Evolutionary conservation across 2,797 vertebrate genomes (phyloP).

Genomic region (Syndactyla subalaris): DNA sequence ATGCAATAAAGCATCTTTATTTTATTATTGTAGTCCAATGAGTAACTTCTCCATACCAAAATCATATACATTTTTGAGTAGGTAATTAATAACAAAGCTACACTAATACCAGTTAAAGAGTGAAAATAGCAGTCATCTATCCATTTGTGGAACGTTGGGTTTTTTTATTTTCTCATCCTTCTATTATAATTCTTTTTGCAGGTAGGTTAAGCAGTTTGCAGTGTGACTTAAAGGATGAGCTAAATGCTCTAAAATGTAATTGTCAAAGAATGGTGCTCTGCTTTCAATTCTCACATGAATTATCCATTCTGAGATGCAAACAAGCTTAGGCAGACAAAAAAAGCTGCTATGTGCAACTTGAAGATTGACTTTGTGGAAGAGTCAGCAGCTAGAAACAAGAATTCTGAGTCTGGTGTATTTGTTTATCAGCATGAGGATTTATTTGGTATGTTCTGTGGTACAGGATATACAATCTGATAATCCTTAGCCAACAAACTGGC

Average conservation of each 20-base stretch:
- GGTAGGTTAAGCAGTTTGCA: background rate
- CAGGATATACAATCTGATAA: background rate
- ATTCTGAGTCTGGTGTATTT: background rate
- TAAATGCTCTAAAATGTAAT: background rate
- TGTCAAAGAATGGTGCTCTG: background rate
- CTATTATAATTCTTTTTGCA: background rate
- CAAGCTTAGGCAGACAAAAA: background rate
- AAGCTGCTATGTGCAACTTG: background rate
- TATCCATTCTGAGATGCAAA: background rate
- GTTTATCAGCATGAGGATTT: slow-evolving; percentile 18
- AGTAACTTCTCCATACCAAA: background rate
- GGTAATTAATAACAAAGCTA: background rate
- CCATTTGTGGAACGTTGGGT: background rate
- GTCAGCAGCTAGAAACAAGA: background rate
- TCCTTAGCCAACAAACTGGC: slow-evolving; percentile 5
- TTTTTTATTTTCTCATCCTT: background rate
- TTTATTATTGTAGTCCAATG: background rate
- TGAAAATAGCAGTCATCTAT: background rate
- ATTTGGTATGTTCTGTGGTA: slow-evolving; percentile 15
- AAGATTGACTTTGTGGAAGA: background rate
- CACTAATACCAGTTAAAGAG: background rate
- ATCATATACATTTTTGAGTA: background rate
- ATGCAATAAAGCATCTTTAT: background rate
- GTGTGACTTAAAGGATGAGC: background rate
- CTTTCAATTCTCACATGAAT: background rate